These are phyloP conservation scores for Paedocypris sp. DNA, from an alignment of 2,113 vertebrate species.

Conservation along the genomic window DNA sequence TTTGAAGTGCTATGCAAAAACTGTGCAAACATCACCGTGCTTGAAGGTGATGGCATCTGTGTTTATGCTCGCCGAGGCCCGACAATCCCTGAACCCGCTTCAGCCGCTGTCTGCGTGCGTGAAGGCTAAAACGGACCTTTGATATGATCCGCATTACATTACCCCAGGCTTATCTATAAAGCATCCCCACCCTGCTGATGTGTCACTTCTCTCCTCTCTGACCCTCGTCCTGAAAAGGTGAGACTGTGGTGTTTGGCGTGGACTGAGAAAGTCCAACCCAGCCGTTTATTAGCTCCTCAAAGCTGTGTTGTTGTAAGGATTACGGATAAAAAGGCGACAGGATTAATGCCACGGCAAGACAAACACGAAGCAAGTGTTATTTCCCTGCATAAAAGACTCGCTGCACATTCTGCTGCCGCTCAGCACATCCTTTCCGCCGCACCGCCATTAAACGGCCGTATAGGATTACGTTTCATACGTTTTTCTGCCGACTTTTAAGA, in stretches of 20 bases:
- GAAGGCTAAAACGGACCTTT: conserved; percentile 25
- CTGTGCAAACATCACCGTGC: conserved; percentile 23
- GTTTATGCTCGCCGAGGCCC: conserved; percentile 30
- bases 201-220: conserved; percentile 33
- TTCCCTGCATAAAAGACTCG: conserved; percentile 47
- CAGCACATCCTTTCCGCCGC: neutral
- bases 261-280: conserved; percentile 50
- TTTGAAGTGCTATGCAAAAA: conserved; percentile 35
- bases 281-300: conserved; percentile 57
- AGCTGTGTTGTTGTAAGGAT: conserved; percentile 54
- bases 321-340: conserved; percentile 47
- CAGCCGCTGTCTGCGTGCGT: neutral
- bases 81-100: conserved; percentile 9
- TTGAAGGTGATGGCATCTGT: conserved; percentile 31
- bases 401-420: conserved; percentile 26
- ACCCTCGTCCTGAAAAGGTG: conserved; percentile 48
- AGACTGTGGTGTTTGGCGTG: conserved; percentile 59
- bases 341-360: conserved; percentile 51
- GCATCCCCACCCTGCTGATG: conserved; percentile 30
- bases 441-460: conserved; percentile 11
- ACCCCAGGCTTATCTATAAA: conserved; percentile 42
- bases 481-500: conserved; percentile 26
- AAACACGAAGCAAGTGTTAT: conserved; percentile 47
- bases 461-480: conserved; percentile 22
- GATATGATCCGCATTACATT: conserved; percentile 39